Evolutionary conservation across 2,113 vertebrate species (phyloP), one percentile per base, ranked within the genome.

Genomic region (Vimba vimba): DNA sequence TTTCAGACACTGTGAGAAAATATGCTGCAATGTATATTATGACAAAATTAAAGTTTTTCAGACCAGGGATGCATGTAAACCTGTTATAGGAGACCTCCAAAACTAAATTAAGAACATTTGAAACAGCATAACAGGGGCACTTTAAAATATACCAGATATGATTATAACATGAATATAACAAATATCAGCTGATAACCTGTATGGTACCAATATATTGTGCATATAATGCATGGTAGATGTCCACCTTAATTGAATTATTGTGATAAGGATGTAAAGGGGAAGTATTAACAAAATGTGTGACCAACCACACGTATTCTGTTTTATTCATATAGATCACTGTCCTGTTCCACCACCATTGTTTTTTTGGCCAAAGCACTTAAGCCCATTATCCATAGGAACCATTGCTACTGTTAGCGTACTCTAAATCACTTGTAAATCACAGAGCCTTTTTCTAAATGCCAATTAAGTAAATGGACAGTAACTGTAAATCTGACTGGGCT

Each of bases 401-500:
- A 19, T 33, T 47, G 60, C 43, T 19, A 19, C 79, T 47, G 39
- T 81, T 81, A 68, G 25, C 19, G 4, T 27, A 64, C 36, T 81
- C 25, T 71, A 33, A 33, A 83, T 83, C 30, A 71, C 21, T 71
- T 15, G 60, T 7, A 30, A 79, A n/a, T 60, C 39, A 60, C 39
- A 60, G 60, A 43, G n/a, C 33, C 33, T 21, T 55, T 25, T 71
- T 73, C 30, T 36, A 39, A 83, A 73, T 69, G 30, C 30, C 23
- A 59, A 25, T 73, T 74, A 83, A 83, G 21, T 25, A 73, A 83
- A 83, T 74, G 50, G 50, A 59, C 45, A 25, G 8, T 43, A 43
- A 83, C 13, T 71, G 50, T 55, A 74, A 47, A 78, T 84, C 52
- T 84, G 57, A 47, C 9, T 30, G 6, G 66, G 13, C 36, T 75